Evolutionary conservation across 2,113 vertebrate genomes (phyloP).

Genomic region (Corythornis cristatus): DNA sequence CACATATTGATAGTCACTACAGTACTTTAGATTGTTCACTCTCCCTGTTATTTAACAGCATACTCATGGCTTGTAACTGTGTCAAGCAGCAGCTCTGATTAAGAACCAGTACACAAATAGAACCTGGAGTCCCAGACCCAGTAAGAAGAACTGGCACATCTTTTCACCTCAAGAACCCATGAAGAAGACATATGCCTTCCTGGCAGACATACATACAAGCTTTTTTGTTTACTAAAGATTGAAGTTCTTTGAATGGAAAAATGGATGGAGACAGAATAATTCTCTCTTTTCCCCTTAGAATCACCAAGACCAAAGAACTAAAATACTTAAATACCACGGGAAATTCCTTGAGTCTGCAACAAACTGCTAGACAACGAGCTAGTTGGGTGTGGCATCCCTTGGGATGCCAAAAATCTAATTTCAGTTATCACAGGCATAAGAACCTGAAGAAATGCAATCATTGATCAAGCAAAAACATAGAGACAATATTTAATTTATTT

Average conservation of each 20-base stretch:
- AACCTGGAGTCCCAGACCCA: background rate
- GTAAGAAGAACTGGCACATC: background rate
- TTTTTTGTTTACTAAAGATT: background rate
- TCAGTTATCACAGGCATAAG: background rate
- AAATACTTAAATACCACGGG: background rate
- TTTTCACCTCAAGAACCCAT: background rate
- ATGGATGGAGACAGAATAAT: background rate
- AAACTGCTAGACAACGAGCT: background rate
- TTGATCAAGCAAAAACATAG: background rate
- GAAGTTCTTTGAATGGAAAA: background rate
- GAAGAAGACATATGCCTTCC: background rate
- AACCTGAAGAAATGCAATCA: background rate
- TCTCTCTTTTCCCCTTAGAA: background rate
- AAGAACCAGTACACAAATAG: background rate
- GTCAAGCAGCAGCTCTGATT: background rate
- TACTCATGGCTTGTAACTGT: background rate
- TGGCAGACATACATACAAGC: background rate
- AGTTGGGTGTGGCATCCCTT: background rate
- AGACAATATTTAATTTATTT: background rate
- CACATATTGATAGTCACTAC: background rate
- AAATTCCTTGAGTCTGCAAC: background rate
- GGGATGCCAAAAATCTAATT: background rate
- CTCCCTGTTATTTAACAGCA: background rate
- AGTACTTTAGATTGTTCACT: background rate
- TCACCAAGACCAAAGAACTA: background rate